Percentiles rank a stretch among this genome's conserved stretches.
phyloP scores from a whole-genome alignment of 2,797 vertebrate genomes.

The Austrolebias charrua region DNA sequence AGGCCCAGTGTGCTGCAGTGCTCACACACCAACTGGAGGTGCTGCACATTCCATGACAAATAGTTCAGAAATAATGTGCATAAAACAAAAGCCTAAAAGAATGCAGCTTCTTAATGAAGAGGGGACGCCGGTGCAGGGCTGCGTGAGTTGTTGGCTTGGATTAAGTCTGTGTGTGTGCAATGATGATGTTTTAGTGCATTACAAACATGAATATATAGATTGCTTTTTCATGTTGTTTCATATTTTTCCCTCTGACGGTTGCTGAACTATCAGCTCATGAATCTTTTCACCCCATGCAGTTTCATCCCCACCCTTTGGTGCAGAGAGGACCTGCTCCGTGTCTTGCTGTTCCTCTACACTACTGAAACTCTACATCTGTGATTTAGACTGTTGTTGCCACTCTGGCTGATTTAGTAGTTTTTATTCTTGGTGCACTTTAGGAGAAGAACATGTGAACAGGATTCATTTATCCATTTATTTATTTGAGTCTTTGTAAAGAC shows the following conservation, averaged over 20 bases:
- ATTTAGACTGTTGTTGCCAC: constrained; percentile 22
- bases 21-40: constrained; percentile 54
- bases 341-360: constrained; percentile 30
- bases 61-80: constrained; percentile 84
- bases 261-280: constrained; percentile 67
- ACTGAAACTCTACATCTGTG: constrained; percentile 36
- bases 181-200: constrained; percentile 12
- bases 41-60: constrained; percentile 81
- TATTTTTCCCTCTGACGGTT: constrained; percentile 52
- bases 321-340: constrained; percentile 35
- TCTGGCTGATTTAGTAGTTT: constrained; percentile 14
- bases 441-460: constrained; percentile 26
- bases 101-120: constrained; percentile 75
- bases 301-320: constrained; percentile 48
- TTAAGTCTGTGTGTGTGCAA: constrained; percentile 4
- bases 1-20: constrained; percentile 59
- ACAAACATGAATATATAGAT: constrained; percentile 9
- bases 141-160: constrained; percentile 38
- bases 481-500: no score
- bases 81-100: constrained; percentile 78
- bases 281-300: constrained; percentile 47
- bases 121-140: constrained; percentile 55
- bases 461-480: constrained; percentile 21
- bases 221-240: constrained; percentile 26
- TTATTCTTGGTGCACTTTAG: constrained; percentile 13